Base-by-base conservation (phyloP, 1,140 invertebrate genomes). In the Carcinoscorpius rotundicauda region DNA sequence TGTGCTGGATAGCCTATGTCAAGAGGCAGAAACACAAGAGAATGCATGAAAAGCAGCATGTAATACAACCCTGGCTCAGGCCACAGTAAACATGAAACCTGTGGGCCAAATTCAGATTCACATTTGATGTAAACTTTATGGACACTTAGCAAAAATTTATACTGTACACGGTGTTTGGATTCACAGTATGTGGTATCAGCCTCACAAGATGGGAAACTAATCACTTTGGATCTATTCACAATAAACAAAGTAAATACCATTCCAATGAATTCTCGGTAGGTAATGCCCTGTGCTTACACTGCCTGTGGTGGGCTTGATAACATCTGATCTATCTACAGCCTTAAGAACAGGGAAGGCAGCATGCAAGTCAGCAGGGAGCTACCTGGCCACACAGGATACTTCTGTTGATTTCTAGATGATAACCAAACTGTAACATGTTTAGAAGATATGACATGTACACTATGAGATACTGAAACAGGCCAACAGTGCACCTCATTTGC, bases 281-380 rank as follows among this genome's bases (percentile, higher is more conserved):
- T 98, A 66, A 98, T 98, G 95, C 98, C 95, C 60, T 98, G 95
- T 85, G 94, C 95, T 73, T 98, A 91, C 78, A 94, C 98, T 65
- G 95, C 95, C 51, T 98, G 94, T 82, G 95, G 95, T 74, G 95
- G 95, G 71, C 83, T 98, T 71, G 95, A 98, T 80, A 98, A 98
- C 82, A 97, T 98, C 78, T 98, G 95, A 83, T 97, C 94, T 72
- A 97, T 98, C 75, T 97, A 96, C 78, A 94, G 91, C 81, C 81
- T 97, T 77, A 97, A 97, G 83, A 97, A 93, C 62, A 85, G 94
- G 76, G 95, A 98, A 82, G 94, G 94, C 71, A 98, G 96, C 79
- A 92, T 96, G 57, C 85, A 93, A 75, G 94, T 98, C 56, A 91
- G 87, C 74, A 84, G 95, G 76, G 95, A 98, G 81, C 82, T 98